Base-by-base conservation (phyloP, 2,113 vertebrate species). In the Stigmatopora nigra region DNA sequence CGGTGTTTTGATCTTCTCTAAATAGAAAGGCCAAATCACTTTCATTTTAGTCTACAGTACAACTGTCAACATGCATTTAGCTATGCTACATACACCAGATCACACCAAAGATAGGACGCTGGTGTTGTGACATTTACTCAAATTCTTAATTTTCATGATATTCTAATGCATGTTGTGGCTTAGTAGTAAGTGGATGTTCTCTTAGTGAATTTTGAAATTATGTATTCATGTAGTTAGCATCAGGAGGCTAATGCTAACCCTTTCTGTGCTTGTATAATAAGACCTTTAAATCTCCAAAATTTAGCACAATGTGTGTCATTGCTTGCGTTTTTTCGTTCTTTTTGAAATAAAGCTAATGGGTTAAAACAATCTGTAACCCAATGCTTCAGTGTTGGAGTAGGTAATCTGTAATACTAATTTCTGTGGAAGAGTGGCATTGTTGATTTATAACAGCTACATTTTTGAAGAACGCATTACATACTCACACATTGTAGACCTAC, bases 161-260 rank as follows among this genome's bases (percentile, higher is more conserved):
- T 22, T 14, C 22, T 13, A 61, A 12, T 22, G 9, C 1, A 3
- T 15, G 38, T 12, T 3, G 11, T 12, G 7, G 3, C 45, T 61
- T 7, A 31, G 7, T 22, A 14, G 19, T 10, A 45, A 12, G n/a
- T 20, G 19, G 36, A 11, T 19, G 4, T 60, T 4, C 9, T 10
- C 5, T 12, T 41, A 3, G 5, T 5, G 13, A 7, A 38, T 4
- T 44, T 38, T 19, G n/a, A 11, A n/a, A 35, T 46, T 61, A 7
- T 67, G 19, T 69, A 74, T 71, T 59, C 68, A 66, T 41, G 1
- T 20, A 3, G 44, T n/a, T 66, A 67, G 66, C 53, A 20, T 19
- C 38, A 17, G 3, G 2, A 25, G 7, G 71, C 76, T 76, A 74
- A 69, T 53, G 70, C 41, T 78, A 77, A 47, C 73, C 15, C 25